These are phyloP conservation scores for Rambutsinella grinnellia DNA, from an alignment of 2,888 invertebrate genomes.

Conservation along the genomic window DNA sequence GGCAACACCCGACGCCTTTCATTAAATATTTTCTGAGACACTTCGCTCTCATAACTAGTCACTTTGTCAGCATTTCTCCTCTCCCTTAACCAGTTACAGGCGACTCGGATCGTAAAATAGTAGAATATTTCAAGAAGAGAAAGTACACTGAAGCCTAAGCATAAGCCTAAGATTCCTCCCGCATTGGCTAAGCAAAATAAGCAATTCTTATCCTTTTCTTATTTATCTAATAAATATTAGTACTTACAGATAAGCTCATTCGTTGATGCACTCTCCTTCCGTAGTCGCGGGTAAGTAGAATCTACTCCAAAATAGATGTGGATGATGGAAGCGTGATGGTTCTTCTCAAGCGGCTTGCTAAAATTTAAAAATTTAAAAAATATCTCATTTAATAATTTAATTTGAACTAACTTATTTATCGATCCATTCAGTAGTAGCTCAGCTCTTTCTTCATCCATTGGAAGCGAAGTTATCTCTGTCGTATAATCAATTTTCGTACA, in stretches of 20 bases:
- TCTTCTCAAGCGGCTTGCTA: too few species aligned
- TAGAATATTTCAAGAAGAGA: slow-evolving; percentile 56
- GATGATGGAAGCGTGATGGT: slow-evolving; percentile 54
- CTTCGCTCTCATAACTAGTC: too few species aligned
- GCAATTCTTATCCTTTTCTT: slow-evolving; percentile 6
- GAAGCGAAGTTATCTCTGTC: slow-evolving; percentile 21
- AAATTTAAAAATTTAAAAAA: too few species aligned
- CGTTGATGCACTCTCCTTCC: slow-evolving; percentile 52
- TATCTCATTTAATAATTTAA: too few species aligned
- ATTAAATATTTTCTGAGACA: too few species aligned
- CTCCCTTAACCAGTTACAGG: slow-evolving; percentile 1
- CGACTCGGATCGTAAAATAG: slow-evolving; percentile 45
- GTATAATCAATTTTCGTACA: slow-evolving; percentile 57
- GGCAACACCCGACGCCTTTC: too few species aligned
- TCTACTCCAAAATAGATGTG: slow-evolving; percentile 58
- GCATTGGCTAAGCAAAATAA: slow-evolving; percentile 33
- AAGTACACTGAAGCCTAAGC: slow-evolving; percentile 57
- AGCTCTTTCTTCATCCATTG: background rate
- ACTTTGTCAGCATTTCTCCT: too few species aligned
- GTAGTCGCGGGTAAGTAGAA: slow-evolving; percentile 45
- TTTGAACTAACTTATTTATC: too few species aligned
- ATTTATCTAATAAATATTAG: background rate
- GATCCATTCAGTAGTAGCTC: slow-evolving; percentile 6
- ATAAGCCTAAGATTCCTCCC: slow-evolving; percentile 58
- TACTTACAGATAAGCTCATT: slow-evolving; percentile 57